Percentiles rank a stretch among this genome's conserved stretches.
phyloP scores from a whole-genome alignment of 2,888 invertebrate species.

The Erynnis tages region DNA sequence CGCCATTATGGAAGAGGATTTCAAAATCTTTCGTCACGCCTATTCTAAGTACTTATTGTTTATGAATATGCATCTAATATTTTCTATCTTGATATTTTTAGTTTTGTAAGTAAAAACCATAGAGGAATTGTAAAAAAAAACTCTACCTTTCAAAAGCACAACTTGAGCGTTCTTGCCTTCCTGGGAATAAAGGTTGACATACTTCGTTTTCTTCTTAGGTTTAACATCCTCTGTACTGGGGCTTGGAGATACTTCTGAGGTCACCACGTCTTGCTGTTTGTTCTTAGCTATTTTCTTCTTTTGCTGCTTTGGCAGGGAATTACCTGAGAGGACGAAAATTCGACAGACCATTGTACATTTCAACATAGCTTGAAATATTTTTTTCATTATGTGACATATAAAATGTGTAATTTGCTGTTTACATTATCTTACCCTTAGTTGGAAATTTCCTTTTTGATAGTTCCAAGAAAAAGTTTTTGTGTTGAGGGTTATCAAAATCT shows the following conservation, averaged over 20 bases:
- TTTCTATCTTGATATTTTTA: too few species aligned
- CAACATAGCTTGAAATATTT: too few species aligned
- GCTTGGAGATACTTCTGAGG: conserved; percentile 36
- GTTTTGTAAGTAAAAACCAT: too few species aligned
- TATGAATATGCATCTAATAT: too few species aligned
- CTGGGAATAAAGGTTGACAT: conserved; percentile 86
- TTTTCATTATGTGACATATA: too few species aligned
- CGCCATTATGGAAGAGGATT: too few species aligned
- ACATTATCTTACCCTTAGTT: conserved; percentile 45
- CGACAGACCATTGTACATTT: too few species aligned
- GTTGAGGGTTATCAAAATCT: conserved; percentile 83
- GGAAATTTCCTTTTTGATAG: conserved; percentile 80
- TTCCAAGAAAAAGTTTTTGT: conserved; percentile 84
- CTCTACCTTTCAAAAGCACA: conserved; percentile 79
- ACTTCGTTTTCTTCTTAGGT: conserved; percentile 86
- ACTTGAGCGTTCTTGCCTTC: conserved; percentile 84
- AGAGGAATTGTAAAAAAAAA: too few species aligned
- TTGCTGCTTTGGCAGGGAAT: conserved; percentile 50
- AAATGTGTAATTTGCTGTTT: too few species aligned
- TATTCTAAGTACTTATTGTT: too few species aligned
- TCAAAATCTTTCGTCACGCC: too few species aligned
- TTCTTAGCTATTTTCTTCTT: conserved; percentile 72
- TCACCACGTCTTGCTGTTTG: conserved; percentile 52
- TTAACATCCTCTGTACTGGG: conserved; percentile 48
- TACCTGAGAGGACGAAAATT: too few species aligned